phyloP scores from a whole-genome alignment of 2,797 vertebrate species.

The Rallus crepitans region DNA sequence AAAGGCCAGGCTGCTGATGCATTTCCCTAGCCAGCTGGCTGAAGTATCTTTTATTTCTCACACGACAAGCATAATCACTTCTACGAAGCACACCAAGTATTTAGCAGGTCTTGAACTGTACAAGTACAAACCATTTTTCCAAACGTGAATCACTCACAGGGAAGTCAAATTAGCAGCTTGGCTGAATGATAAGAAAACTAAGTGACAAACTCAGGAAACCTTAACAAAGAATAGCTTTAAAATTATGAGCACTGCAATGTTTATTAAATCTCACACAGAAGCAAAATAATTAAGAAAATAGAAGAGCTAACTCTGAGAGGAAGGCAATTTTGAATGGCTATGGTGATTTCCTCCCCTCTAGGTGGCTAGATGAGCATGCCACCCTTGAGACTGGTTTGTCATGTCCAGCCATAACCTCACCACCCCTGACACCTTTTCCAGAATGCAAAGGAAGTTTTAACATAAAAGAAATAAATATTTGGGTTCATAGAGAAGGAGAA shows the following conservation, averaged over 20 bases:
- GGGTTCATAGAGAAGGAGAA: not conserved
- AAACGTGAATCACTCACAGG: constrained; percentile 14
- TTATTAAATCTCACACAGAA: not conserved
- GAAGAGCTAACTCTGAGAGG: not conserved
- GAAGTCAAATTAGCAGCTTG: constrained; percentile 18
- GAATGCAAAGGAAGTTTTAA: not conserved
- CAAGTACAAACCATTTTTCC: not conserved
- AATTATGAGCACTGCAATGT: not conserved
- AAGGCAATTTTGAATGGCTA: not conserved
- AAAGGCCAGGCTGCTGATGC: not conserved
- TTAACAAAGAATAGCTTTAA: constrained; percentile 26
- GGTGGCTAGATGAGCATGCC: not conserved
- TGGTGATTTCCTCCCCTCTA: not conserved
- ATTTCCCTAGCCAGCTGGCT: not conserved
- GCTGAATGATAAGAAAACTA: constrained; percentile 32
- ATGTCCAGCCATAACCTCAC: not conserved
- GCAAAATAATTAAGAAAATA: not conserved
- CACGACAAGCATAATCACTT: not conserved
- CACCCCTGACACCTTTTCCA: not conserved
- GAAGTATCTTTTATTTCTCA: constrained; percentile 6
- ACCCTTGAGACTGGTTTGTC: not conserved
- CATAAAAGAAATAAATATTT: not conserved
- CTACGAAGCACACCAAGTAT: not conserved
- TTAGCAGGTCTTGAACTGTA: constrained; percentile 37
- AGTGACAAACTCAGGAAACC: constrained; percentile 4